Base-by-base conservation (phyloP, 2,113 vertebrate species). In the Girardinichthys multiradiatus region DNA sequence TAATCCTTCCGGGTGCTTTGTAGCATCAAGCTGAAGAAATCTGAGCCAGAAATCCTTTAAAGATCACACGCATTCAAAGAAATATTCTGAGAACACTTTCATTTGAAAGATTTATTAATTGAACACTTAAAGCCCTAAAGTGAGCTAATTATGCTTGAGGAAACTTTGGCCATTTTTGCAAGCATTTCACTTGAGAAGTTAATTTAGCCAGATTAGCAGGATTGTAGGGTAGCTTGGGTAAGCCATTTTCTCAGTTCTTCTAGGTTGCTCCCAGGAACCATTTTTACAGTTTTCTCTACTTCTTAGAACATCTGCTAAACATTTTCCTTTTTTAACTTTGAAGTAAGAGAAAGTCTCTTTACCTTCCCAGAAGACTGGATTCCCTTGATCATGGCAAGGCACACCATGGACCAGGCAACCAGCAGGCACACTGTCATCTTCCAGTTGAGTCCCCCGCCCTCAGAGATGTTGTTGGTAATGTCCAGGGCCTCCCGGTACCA, bases 311-410 rank as follows among this genome's bases (percentile, higher is more conserved):
- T 21, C 17, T 54, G 24, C 24, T 24, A 7, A 7, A 10, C 21
- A 54, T 9, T 54, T 6, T 54, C 48, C n/a, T 24, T n/a, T 10
- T 54, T 54, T 54, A 54, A 54, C 48, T 54, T 2, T 8, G 24
- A 42, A 9, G 27, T 29, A 28, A 45, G 4, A n/a, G 21, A 31
- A 48, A n/a, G 26, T 28, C 6, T 51, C 2, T 90, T 93, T 85
- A 98, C 98, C 95, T 99, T 99, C 81, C 97, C 98, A 71, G 97
- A 99, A 57, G 98, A 98, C 91, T 99, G 97, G 88, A 99, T 99
- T 67, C 98, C 98, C 92, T 97, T 99, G 88, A 99, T 99, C 97
- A 99, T 99, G 83, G 97, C 96, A 29, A 99, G 94, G 85, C 97
- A 98, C 28, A 99, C 97, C 91, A 99, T 93, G 35, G 95, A 81